phyloP scores from a whole-genome alignment of 1,140 invertebrate species.

The Lutraria rhynchaena region DNA sequence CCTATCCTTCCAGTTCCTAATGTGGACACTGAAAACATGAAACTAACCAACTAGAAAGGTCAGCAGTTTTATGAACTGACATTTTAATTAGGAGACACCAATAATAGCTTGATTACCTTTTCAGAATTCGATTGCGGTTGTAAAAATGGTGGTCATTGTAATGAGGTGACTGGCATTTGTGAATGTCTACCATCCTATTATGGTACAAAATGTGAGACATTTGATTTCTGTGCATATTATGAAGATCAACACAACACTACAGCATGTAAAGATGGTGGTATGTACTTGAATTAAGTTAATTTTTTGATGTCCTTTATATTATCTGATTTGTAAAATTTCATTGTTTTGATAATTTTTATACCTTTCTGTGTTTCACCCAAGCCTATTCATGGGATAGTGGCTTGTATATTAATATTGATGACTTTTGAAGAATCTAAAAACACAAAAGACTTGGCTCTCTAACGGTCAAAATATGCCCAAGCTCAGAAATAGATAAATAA shows the following conservation, averaged over 20 bases:
- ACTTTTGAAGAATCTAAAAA: too few species aligned
- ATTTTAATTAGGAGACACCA: too few species aligned
- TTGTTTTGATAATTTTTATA: neutral
- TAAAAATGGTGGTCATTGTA: constrained; percentile 93
- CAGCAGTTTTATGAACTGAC: too few species aligned
- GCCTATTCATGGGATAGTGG: neutral
- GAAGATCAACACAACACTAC: constrained; percentile 62
- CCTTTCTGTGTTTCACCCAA: neutral
- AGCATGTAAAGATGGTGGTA: constrained; percentile 62
- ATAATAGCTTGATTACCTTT: too few species aligned
- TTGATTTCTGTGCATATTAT: constrained; percentile 72
- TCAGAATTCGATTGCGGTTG: constrained; percentile 87
- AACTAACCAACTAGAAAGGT: too few species aligned
- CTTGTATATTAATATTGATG: too few species aligned
- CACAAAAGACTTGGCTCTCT: too few species aligned
- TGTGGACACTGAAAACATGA: too few species aligned
- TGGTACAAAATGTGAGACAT: constrained; percentile 77
- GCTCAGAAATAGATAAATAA: too few species aligned
- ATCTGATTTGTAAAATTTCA: neutral
- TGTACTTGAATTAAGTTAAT: neutral
- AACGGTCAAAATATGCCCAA: too few species aligned
- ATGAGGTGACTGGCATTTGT: constrained; percentile 90
- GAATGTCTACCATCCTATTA: constrained; percentile 73
- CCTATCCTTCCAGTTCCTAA: too few species aligned
- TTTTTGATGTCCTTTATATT: neutral